A percentile compares a stretch with the other conserved stretches of the same genome.
Conservation (phyloP, 2,113 vertebrate species). For the Macrotus californicus region DNA sequence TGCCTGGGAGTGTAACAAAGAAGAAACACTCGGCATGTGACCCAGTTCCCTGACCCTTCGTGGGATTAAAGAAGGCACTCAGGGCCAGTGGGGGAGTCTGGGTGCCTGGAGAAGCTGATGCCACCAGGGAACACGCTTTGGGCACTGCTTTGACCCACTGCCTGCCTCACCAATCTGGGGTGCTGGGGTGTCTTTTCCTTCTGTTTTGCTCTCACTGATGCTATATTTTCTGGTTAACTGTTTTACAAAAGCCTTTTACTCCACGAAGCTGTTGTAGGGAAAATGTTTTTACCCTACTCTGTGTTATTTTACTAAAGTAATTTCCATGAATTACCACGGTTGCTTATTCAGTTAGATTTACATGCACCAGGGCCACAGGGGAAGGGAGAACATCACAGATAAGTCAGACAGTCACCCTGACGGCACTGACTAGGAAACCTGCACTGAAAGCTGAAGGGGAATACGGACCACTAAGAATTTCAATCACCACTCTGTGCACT, state of each 20-base stretch:
- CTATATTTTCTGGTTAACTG: not conserved
- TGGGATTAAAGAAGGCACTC: not conserved
- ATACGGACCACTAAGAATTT: not conserved
- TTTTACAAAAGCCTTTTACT: not conserved
- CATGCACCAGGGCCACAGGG: not conserved
- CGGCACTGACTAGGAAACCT: not conserved
- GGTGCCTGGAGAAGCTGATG: fast-evolving
- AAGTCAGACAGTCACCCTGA: not conserved
- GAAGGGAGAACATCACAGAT: not conserved
- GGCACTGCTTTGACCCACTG: fast-evolving
- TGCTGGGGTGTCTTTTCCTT: not conserved
- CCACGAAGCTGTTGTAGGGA: not conserved
- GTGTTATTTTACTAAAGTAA: not conserved
- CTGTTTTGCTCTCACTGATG: not conserved
- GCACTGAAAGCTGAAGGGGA: not conserved
- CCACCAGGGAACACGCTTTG: fast-evolving
- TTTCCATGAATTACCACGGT: not conserved
- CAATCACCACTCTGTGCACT: not conserved
- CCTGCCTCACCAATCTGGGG: fast-evolving
- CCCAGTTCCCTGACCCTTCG: not conserved
- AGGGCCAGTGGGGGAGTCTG: not conserved
- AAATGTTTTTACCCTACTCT: not conserved
- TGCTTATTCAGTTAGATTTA: not conserved
- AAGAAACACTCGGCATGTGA: not conserved
- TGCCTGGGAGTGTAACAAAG: not conserved